A percentile compares a stretch with the other conserved stretches of the same genome.
phyloP scores from a whole-genome alignment of 2,888 invertebrate genomes.

The Chaitophorus viminalis region DNA sequence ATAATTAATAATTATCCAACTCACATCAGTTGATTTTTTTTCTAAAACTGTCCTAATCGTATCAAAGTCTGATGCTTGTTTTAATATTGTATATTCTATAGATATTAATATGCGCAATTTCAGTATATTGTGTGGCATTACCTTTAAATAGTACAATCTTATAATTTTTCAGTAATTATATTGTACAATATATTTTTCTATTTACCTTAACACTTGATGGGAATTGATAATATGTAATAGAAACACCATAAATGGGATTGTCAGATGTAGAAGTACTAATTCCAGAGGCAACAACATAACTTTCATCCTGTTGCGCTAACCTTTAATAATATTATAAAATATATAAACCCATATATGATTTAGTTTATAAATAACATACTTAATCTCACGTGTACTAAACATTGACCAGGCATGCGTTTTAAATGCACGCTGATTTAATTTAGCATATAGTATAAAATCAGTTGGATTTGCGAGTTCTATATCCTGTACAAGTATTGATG shows the following conservation, averaged over 20 bases:
- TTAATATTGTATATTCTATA: constrained; percentile 32
- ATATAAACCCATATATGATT: not conserved
- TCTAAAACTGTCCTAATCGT: not conserved
- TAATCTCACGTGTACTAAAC: constrained; percentile 71
- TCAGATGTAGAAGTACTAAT: constrained; percentile 43
- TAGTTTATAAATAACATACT: constrained; percentile 65
- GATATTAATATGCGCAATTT: constrained; percentile 19
- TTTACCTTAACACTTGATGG: constrained; percentile 49
- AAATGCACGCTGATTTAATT: constrained; percentile 73
- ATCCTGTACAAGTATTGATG: constrained; percentile 83
- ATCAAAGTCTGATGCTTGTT: constrained; percentile 36
- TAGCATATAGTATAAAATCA: constrained; percentile 72
- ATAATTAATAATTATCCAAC: constrained; percentile 35
- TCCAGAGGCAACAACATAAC: constrained; percentile 32
- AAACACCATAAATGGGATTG: constrained; percentile 47
- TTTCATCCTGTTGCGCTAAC: not conserved
- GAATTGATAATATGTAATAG: constrained; percentile 22
- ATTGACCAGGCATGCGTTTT: constrained; percentile 71
- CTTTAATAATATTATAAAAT: not conserved
- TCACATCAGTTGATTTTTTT: constrained; percentile 51
- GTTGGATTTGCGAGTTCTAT: constrained; percentile 81
- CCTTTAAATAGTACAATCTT: not conserved
- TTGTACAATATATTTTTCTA: constrained; percentile 33
- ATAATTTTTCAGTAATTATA: constrained; percentile 9
- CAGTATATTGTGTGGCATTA: constrained; percentile 24